phyloP scores from a whole-genome alignment of 2,113 vertebrate genomes.

The Toxostoma redivivum region DNA sequence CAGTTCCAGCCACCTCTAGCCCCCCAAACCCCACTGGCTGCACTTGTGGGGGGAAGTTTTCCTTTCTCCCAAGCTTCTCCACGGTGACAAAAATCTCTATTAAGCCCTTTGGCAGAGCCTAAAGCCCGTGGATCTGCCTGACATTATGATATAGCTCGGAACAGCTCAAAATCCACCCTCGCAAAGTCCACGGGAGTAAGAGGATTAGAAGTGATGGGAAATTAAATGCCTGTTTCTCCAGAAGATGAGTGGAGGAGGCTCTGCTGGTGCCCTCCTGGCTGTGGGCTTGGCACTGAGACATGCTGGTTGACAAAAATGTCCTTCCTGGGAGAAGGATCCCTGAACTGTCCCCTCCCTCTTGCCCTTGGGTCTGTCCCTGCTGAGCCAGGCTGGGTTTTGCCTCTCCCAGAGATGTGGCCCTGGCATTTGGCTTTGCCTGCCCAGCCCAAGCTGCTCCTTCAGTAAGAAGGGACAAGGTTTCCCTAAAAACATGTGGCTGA shows the following conservation, averaged over 20 bases:
- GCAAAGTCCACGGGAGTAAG: slow-evolving; percentile 19
- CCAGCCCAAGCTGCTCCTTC: neutral
- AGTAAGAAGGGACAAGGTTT: neutral
- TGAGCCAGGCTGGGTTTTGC: neutral
- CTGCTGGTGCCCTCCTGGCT: neutral
- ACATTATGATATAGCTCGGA: neutral
- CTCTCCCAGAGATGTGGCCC: neutral
- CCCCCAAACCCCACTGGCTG: neutral
- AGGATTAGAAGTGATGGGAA: slow-evolving; percentile 21
- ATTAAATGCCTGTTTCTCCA: slow-evolving; percentile 6
- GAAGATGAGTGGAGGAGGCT: neutral
- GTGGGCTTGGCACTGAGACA: neutral
- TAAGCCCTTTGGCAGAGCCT: neutral
- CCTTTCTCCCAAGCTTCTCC: neutral
- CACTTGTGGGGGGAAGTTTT: neutral
- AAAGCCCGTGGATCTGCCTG: neutral
- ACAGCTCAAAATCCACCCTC: slow-evolving; percentile 14
- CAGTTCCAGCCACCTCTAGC: neutral
- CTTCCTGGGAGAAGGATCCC: neutral
- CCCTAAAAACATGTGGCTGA: neutral
- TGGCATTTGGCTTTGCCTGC: neutral
- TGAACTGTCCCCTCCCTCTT: neutral
- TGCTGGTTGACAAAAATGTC: neutral
- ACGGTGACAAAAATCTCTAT: neutral
- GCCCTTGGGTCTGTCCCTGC: neutral